These are phyloP conservation scores for Xyrauchen texanus DNA, from an alignment of 2,113 vertebrate species.

Conservation along the genomic window DNA sequence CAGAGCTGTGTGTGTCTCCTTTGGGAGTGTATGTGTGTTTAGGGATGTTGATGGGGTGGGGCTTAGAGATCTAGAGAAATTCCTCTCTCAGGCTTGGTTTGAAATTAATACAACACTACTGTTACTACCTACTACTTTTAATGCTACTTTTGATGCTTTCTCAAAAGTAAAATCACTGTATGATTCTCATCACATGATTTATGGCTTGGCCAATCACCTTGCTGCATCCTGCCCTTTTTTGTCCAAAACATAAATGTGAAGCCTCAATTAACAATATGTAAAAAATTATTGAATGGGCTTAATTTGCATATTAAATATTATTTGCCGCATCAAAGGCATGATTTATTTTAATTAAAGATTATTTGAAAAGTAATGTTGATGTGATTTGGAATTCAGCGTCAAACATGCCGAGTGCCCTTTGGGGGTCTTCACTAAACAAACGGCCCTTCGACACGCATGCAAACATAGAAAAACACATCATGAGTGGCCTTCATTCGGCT, in stretches of 20 bases:
- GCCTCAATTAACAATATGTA: slow-evolving; percentile 97
- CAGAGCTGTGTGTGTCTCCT: slow-evolving; percentile 69
- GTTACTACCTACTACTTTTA: too few relatives aligned
- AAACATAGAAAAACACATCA: neutral
- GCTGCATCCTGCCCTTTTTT: too few relatives aligned
- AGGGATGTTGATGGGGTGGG: neutral
- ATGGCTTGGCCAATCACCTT: too few relatives aligned
- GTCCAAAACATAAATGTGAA: too few relatives aligned
- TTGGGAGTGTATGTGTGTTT: slow-evolving; percentile 53
- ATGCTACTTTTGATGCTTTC: too few relatives aligned
- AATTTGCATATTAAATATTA: slow-evolving; percentile 96
- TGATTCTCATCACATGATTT: too few relatives aligned
- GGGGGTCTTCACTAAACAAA: slow-evolving; percentile 66
- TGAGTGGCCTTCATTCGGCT: neutral
- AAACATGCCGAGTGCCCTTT: slow-evolving; percentile 42
- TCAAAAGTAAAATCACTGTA: too few relatives aligned
- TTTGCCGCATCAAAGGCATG: slow-evolving; percentile 91
- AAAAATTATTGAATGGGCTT: slow-evolving; percentile 91
- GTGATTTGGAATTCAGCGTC: slow-evolving; percentile 86
- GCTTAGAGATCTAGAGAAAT: slow-evolving; percentile 8
- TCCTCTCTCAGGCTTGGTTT: neutral
- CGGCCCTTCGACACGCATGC: neutral
- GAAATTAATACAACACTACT: too few relatives aligned
- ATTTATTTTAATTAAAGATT: slow-evolving; percentile 99
- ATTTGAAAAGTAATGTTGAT: slow-evolving; percentile 98